phyloP scores from a whole-genome alignment of 2,888 invertebrate species.

The Zonitis immaculata region DNA sequence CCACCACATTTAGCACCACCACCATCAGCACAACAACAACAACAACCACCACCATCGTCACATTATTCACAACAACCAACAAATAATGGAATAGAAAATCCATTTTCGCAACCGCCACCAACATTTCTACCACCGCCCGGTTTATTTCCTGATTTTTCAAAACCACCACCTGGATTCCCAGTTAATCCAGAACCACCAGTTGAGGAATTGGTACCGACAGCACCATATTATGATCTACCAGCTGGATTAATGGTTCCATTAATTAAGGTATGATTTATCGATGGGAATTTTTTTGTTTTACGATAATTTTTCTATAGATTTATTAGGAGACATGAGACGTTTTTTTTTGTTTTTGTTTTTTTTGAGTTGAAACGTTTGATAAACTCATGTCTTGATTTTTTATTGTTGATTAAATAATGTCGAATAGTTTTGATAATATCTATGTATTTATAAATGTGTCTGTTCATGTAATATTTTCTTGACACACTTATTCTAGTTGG shows the following conservation, averaged over 20 bases:
- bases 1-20: constrained; percentile 37
- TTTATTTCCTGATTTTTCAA: constrained; percentile 73
- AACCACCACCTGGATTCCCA: constrained; percentile 77
- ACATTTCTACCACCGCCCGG: constrained; percentile 52
- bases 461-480: constrained; percentile 21
- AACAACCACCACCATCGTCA: too few species aligned
- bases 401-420: not conserved
- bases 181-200: constrained; percentile 46
- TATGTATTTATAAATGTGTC: not conserved
- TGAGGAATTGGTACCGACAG: constrained; percentile 80
- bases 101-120: constrained; percentile 56
- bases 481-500: constrained; percentile 56
- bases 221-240: constrained; percentile 95
- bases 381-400: constrained; percentile 2
- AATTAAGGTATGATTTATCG: constrained; percentile 64
- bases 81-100: constrained; percentile 38
- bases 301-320: not conserved
- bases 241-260: constrained; percentile 98
- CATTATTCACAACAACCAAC: too few species aligned
- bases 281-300: not conserved
- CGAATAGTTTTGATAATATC: not conserved
- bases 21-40: constrained; percentile 32
- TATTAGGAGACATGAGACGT: constrained; percentile 12
- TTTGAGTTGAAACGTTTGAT: not conserved
- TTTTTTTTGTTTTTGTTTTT: too few species aligned